A percentile compares a stretch with the other conserved stretches of the same genome.
Conservation (phyloP, 2,113 vertebrate genomes). For the Dipodomys stephensi region DNA sequence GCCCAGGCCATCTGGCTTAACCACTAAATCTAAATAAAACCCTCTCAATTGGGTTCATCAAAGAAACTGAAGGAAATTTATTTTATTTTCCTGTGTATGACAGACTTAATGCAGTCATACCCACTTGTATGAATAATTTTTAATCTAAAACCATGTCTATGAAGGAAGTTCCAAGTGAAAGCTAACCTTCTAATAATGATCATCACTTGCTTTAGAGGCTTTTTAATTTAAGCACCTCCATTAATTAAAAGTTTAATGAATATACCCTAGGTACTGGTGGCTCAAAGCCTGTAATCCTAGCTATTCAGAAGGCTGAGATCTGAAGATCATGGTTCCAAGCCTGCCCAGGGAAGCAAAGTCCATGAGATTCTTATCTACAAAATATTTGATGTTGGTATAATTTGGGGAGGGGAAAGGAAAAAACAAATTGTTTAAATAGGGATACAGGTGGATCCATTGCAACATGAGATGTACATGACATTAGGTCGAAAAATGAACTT, state of each 20-base stretch:
- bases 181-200: not conserved
- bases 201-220: not conserved
- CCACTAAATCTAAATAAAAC: not conserved
- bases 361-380: too few relatives aligned
- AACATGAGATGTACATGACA: too few relatives aligned
- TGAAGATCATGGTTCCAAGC: too few relatives aligned
- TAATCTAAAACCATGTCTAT: not conserved
- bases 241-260: slow-evolving; percentile 39
- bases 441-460: too few relatives aligned
- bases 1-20: slow-evolving; percentile 19
- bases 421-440: too few relatives aligned
- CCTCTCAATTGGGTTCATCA: slow-evolving; percentile 45
- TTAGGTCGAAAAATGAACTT: too few relatives aligned
- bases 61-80: not conserved
- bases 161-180: not conserved
- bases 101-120: not conserved
- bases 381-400: too few relatives aligned
- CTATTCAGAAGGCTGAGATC: too few relatives aligned
- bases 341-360: too few relatives aligned
- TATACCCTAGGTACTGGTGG: too few relatives aligned
- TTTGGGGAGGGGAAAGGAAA: too few relatives aligned
- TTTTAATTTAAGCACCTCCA: not conserved
- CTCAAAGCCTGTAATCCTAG: too few relatives aligned
- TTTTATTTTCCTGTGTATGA: slow-evolving; percentile 15
- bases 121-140: slow-evolving; percentile 28